Conservation (phyloP, 1,140 invertebrate species). For the Drosophila seguyi region DNA sequence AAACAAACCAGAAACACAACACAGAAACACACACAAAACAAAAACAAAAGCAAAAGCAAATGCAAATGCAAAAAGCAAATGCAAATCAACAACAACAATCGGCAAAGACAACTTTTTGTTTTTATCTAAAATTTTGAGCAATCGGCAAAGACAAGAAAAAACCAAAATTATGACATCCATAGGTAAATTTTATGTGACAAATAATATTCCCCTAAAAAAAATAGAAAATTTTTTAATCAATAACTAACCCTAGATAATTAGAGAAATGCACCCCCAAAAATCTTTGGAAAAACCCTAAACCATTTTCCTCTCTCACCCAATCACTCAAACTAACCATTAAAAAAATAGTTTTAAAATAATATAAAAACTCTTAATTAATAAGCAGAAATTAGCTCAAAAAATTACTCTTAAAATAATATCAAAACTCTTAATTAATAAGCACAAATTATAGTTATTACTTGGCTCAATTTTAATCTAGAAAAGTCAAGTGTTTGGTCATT, state of each 20-base stretch:
- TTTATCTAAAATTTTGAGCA: conserved; percentile 51
- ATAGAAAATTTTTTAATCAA: background rate
- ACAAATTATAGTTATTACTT: background rate
- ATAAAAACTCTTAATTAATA: background rate
- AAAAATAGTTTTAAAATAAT: background rate
- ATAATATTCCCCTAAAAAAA: conserved; percentile 4
- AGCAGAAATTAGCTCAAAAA: too few species aligned
- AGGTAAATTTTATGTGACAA: conserved; percentile 75
- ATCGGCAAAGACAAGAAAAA: conserved; percentile 58
- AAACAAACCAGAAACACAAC: conserved; percentile 6
- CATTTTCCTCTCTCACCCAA: background rate
- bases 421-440: background rate
- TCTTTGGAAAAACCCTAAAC: background rate
- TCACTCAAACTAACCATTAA: background rate
- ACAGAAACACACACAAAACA: conserved; percentile 45
- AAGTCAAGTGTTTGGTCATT: too few species aligned
- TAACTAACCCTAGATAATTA: conserved; percentile 11
- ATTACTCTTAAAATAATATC: too few species aligned
- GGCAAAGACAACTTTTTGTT: conserved; percentile 52
- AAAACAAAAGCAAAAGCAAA: conserved; percentile 5
- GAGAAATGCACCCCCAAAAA: background rate
- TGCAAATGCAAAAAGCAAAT: conserved; percentile 10
- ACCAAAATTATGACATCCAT: conserved; percentile 84
- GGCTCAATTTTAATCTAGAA: too few species aligned
- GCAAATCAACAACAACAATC: conserved; percentile 31